Evolutionary conservation across 2,888 invertebrate species (phyloP).

Genomic region (Clunio marinus): DNA sequence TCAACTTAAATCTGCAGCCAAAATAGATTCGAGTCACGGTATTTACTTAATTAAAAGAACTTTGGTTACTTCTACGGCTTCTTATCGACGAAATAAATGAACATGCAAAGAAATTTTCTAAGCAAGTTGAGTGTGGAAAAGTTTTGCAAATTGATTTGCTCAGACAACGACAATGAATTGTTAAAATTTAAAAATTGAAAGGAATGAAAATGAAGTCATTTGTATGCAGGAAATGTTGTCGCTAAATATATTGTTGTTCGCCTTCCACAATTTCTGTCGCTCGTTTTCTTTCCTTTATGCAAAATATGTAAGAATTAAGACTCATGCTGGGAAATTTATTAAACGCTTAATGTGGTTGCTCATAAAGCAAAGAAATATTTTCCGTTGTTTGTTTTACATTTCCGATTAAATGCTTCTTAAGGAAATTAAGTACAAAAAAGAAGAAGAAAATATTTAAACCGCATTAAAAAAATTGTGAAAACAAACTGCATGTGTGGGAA

Average conservation of each 20-base stretch:
- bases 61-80: background rate
- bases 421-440: too few species aligned
- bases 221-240: conserved; percentile 27
- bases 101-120: background rate
- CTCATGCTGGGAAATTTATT: background rate
- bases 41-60: conserved; percentile 20
- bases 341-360: background rate
- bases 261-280: conserved; percentile 7
- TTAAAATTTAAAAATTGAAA: background rate
- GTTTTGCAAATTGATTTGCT: conserved; percentile 2
- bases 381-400: conserved; percentile 12
- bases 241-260: background rate
- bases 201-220: conserved; percentile 7
- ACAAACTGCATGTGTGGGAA: conserved; percentile 6
- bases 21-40: background rate
- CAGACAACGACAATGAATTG: background rate
- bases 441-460: too few species aligned
- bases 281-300: background rate
- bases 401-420: background rate
- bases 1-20: background rate
- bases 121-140: too few species aligned
- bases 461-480: too few species aligned
- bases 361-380: conserved; percentile 3
- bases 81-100: background rate
- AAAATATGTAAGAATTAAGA: conserved; percentile 1